Base-by-base conservation (phyloP, 2,113 vertebrate species). In the Alouatta palliata region DNA sequence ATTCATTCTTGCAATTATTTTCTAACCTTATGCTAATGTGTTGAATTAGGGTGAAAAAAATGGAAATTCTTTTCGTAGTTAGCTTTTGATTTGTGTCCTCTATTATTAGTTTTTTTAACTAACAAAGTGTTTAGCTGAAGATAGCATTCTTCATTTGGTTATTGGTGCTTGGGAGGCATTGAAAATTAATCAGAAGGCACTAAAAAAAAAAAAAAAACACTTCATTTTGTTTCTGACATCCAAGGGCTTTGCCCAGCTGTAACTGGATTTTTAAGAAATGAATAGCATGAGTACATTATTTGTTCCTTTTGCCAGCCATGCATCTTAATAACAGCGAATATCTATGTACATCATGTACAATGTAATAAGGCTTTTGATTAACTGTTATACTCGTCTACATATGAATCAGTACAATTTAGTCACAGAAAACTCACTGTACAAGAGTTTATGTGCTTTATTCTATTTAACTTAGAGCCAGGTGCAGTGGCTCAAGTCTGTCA, bases 231-330 rank as follows among this genome's bases (percentile, higher is more conserved):
- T 91, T 79, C 83, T 71, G 16, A 88, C 68, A 61, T 54, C 12
- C 10, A 40, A 54, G 16, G 30, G 10, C 43, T 94, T 90, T 86
- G 25, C 54, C 47, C 13, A 6, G 23, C 40, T 58, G 61, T 10
- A 49, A 45, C 61, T 95, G n/a, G n/a, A 66, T 85, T 95, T 92
- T 92, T 93, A 89, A 93, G 49, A 19, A n/a, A 93, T n/a, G 56
- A 91, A 90, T 20, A 92, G 17, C 47, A 49, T 32, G 58, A 47
- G 14, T 68, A 14, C 12, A 79, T 91, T 90, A 70, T 71, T 88
- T 73, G 6, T 75, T 93, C 47, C 49, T 56, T 84, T 77, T 35
- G 8, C 17, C n/a, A 86, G 25, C 79, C 56, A 8, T 47, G 20
- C 43, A n/a, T 83, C 45, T 90, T 75, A 71, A 37, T 45, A 91